Evolutionary conservation across 2,888 invertebrate genomes (phyloP), one percentile per base, ranked within the genome.

Genomic region (Branchellion lobata): DNA sequence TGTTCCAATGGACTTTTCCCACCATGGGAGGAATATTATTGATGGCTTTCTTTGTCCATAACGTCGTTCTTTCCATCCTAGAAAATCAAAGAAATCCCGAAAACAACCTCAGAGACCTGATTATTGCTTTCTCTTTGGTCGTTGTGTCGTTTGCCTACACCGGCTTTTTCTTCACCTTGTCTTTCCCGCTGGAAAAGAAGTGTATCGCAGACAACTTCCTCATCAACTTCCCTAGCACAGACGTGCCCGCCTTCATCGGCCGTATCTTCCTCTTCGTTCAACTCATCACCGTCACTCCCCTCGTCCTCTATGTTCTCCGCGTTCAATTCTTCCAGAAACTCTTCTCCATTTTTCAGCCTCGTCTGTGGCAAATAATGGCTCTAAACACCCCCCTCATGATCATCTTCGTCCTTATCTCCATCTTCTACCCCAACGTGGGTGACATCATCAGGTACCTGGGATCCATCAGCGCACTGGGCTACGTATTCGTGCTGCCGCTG

Each of bases 31-130:
- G 90, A 27, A 88, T 89, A 0, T 85, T 90, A 47, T 92, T 94
- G 0, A 88, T 96, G 72, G 94, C 94, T 27, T 93, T 93, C 88
- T 96, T 95, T 87, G 94, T 95, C 83, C 96, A 96, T 88, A 95
- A 95, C 85, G 94, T 94, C 83, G 92, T 95, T 80, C 91, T 95
- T 72, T 93, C 94, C 0, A 91, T 96, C 72, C 92, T 94, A 91
- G 90, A 92, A 81, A 93, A 92, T 84, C 95, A 96, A 86, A 90
- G 90, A 73, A 87, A 92, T 83, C 94, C 93, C 85, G 91, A 93
- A 84, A 93, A 94, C 83, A 95, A 95, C 88, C 5, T n/a, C 14
- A 57, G 24, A n/a, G 21, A 24, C 24, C 61, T 57, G n/a, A n/a
- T 57, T 8, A 3, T 57, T 24, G 61, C 61, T 18, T 57, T 18